Base-by-base conservation (phyloP, 2,888 invertebrate genomes). In the Myathropa florea region DNA sequence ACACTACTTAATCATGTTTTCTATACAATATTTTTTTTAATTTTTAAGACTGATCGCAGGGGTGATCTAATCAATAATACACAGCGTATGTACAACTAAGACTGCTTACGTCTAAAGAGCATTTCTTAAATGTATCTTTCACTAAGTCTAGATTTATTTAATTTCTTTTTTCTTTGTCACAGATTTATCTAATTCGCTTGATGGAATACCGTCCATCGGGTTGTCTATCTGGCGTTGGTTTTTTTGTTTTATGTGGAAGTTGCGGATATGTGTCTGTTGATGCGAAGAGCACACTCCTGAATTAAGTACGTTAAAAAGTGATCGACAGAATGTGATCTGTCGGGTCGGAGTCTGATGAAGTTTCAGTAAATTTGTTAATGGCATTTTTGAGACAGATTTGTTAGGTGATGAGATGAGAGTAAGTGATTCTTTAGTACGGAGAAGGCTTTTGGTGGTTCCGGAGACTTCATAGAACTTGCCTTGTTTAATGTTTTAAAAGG, bases 61-160 rank as follows among this genome's bases (percentile, higher is more conserved):
- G 18, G 18, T 46, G 46, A 46, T 46, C 46, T 46, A 46, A 46
- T 46, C 46, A 46, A 18, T 46, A 46, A 46, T 46, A 46, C 46
- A 46, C 18, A 46, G 46, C 46, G 46, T 46, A 46, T 46, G 46
- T 46, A 46, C 46, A 46, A 46, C 46, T 46, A 46, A 6, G 46
- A 46, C 46, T 46, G 46, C 46, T 30, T 64, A 64, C 18, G 23
- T 23, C 28, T 61, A 61, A 61, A 61, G 30, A 61, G 61, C 61
- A 30, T 28, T 26, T 26, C 61, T 61, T 46, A 46, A 46, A 46
- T 46, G 46, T 46, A 46, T 46, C 46, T 46, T 18, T 46, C 4
- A 9, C 18, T 24, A 26, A 28, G 61, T 61, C 61, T 61, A 61
- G 18, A 14, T 61, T 26, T 14, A 6, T 21, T 64, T 64, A 36